Conservation (phyloP, 1,140 invertebrate genomes). For the Aphaenogaster rudis region DNA sequence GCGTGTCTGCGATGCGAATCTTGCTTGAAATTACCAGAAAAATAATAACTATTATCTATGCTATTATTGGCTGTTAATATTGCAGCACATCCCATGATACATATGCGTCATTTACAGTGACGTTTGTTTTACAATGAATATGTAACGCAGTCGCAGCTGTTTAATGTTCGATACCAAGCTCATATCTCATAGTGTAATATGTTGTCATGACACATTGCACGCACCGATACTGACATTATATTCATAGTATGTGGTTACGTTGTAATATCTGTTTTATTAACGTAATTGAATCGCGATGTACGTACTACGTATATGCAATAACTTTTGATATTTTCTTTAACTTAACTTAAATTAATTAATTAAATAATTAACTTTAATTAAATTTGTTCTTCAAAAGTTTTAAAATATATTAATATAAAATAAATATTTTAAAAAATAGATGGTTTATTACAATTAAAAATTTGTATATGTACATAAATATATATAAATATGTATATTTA, state of each 20-base stretch:
- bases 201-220: constrained; percentile 23
- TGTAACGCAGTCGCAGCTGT: constrained; percentile 8
- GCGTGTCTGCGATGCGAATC: not conserved
- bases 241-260: not conserved
- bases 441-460: not conserved
- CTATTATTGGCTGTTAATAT: constrained; percentile 25
- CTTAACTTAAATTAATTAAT: too few species aligned
- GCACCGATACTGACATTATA: constrained; percentile 32
- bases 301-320: not conserved
- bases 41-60: not conserved
- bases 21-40: not conserved
- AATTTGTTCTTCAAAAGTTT: not conserved
- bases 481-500: not conserved
- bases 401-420: not conserved
- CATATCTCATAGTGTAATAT: constrained; percentile 50
- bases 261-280: constrained; percentile 51
- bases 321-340: not conserved
- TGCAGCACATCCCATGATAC: not conserved
- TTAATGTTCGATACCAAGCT: constrained; percentile 40
- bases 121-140: constrained; percentile 47
- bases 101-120: not conserved
- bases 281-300: not conserved
- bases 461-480: not conserved
- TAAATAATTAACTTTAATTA: not conserved
- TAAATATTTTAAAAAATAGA: not conserved